Evolutionary conservation across 2,888 invertebrate genomes (phyloP), one percentile per base, ranked within the genome.

Genomic region (Cryptocephalus moraei): DNA sequence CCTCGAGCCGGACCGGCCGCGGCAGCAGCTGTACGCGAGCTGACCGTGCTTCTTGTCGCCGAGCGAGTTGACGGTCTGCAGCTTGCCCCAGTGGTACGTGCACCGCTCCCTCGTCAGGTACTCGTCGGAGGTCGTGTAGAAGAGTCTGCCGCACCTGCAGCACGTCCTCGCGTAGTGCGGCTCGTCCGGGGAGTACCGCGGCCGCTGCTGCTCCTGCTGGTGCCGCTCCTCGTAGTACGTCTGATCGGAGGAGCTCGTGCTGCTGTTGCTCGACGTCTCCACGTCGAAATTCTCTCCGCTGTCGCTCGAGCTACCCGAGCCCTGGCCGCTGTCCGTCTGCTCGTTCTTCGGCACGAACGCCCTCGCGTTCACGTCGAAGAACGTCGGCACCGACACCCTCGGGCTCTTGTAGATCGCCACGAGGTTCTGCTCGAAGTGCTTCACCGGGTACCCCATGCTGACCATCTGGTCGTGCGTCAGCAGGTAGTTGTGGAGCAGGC

Each of bases 21-120:
- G 70, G 62, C 90, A 90, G 62, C 90, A 90, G 8, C 76, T 72
- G 68, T 81, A 84, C 10, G 58, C 59, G 14, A 63, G 57, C 8
- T 50, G 50, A 8, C 55, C 49, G 4, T 52, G 48, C 10, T 47
- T 50, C 33, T 32, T 43, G 33, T 48, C 45, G 11, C 8, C 32
- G 11, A 11, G 44, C 40, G 9, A 49, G 47, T 40, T 48, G 59
- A 71, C 72, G 22, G 70, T 69, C 41, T 74, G 73, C 31, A 84
- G 70, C 58, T 87, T 86, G 14, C 94, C 95, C 85, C 88, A 91
- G 67, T 99, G 97, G 67, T 91, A 90, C 12, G 75, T 65, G 71
- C 97, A 99, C 48, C 78, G 74, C 54, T 90, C 89, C 41, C 78
- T 75, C 3, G 78, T 78, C 22, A 84, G 66, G 65, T 90, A 90